phyloP scores from a whole-genome alignment of 2,797 vertebrate species.

The Cossypha polioptera region DNA sequence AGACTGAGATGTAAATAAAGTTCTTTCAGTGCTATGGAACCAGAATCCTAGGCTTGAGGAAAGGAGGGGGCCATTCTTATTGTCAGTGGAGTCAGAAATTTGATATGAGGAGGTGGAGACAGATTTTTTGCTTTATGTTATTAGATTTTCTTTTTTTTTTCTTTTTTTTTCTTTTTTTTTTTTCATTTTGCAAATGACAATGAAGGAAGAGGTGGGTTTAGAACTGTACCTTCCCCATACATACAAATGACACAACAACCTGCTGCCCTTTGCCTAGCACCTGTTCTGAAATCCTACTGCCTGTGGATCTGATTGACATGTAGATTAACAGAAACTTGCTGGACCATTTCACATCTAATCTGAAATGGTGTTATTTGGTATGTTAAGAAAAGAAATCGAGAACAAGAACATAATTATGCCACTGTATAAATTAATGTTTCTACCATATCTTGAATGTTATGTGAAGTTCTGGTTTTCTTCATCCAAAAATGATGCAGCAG shows the following conservation, averaged over 20 bases:
- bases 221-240: not conserved
- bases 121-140: not conserved
- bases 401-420: not conserved
- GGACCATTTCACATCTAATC: not conserved
- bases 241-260: not conserved
- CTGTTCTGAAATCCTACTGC: not conserved
- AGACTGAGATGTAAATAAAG: not conserved
- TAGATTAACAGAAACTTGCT: not conserved
- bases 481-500: not conserved
- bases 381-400: not conserved
- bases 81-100: not conserved
- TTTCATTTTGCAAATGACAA: not conserved
- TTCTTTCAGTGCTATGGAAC: not conserved
- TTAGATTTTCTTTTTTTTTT: not conserved
- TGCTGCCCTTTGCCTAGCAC: not conserved
- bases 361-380: not conserved
- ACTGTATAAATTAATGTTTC: not conserved
- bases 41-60: not conserved
- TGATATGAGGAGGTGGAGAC: not conserved
- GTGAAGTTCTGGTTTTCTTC: not conserved
- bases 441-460: not conserved
- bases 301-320: not conserved
- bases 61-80: not conserved
- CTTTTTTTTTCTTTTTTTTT: not conserved
- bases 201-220: not conserved